Evolutionary conservation across 1,140 invertebrate species (phyloP).

Genomic region (Neodiprion fabricii): DNA sequence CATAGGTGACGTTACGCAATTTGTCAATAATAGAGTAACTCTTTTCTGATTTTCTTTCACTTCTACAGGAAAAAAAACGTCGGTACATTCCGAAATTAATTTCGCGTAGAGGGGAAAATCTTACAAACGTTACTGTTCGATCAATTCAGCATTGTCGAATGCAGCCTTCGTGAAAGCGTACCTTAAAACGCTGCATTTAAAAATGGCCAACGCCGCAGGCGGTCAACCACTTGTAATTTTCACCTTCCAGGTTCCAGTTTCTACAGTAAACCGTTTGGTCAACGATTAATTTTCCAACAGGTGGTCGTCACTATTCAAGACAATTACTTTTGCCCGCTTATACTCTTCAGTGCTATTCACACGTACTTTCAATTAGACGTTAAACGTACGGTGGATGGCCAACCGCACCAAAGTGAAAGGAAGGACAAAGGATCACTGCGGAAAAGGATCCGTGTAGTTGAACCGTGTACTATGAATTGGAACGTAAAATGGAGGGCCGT

Average conservation of each 20-base stretch:
- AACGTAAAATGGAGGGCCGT: background rate
- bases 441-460: background rate
- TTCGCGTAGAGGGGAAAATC: too few species aligned
- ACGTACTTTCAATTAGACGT: background rate
- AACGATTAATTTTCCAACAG: background rate
- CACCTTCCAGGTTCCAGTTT: background rate
- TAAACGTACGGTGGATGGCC: background rate
- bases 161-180: too few species aligned
- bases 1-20: too few species aligned
- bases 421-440: background rate
- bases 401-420: background rate
- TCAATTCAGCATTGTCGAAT: too few species aligned
- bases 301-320: background rate
- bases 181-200: background rate
- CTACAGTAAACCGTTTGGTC: background rate
- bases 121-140: too few species aligned
- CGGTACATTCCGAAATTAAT: too few species aligned
- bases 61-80: too few species aligned
- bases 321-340: background rate
- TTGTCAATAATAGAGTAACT: too few species aligned
- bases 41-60: too few species aligned
- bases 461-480: background rate
- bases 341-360: background rate
- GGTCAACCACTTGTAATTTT: slow-evolving; percentile 6
- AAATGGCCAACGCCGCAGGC: background rate